Base-by-base conservation (phyloP, 2,797 vertebrate genomes). In the Thaleichthys pacificus region DNA sequence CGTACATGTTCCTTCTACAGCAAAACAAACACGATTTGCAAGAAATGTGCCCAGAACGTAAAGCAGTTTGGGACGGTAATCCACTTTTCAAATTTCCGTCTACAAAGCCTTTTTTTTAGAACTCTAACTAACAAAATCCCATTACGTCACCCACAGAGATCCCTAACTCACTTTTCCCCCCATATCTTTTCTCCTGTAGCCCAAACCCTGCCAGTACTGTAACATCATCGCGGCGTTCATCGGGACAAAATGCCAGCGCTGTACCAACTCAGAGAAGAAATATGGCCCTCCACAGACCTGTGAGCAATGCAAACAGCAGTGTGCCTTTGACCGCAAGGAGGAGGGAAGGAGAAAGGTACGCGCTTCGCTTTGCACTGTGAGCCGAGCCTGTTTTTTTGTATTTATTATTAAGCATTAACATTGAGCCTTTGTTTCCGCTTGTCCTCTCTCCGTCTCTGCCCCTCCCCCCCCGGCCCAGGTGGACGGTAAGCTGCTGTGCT, bases 1-100 rank as follows among this genome's bases (percentile, higher is more conserved):
- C 2, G 24, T 54, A 12, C 77, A 0, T 78, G 72, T 9, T 77
- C 35, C 72, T 26, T 17, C 82, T 73, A 3, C 89, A 99, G 98
- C 87, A 99, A 99, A 94, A 99, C 98, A 38, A 97, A 99, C 72
- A 99, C 98, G 70, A 99, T 99, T 92, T 99, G 98, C 93, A 99
- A 99, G 94, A 99, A 99, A 76, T 99, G 98, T 78, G 98, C 98
- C 77, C 98, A 99, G 86, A 99, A 99, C 66, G 98, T 99, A 84
- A 99, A 98, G 89, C 98, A 99, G 74, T 99, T 99, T 76, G 97
- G 98, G 87, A 99, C 98, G 3, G 98, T 99, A 85, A 96, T 64
- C 9, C 15, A 5, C 21, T 3, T 22, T 38, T 35, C 6, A 17
- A 7, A 62, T 62, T 63, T 30, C 26, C 28, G 17, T 14, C 26